Conservation (phyloP, 2,888 invertebrate species). For the Andricus curvator region DNA sequence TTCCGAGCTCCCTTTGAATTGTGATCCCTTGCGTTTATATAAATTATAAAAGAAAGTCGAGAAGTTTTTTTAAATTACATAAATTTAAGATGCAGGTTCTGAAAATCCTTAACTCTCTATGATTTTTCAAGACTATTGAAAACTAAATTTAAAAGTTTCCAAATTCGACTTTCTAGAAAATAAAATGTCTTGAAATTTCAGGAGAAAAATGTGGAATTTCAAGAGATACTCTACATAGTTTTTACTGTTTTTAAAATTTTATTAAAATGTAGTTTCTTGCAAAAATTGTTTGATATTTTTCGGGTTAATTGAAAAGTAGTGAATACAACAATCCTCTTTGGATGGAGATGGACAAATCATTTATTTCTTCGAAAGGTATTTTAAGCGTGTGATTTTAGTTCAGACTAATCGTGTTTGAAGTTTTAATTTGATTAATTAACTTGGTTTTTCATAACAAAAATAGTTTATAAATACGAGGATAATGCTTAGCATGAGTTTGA, state of each 20-base stretch:
- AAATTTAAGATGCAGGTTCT: neutral
- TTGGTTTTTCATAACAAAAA: constrained; percentile 1
- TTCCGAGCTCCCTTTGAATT: no score
- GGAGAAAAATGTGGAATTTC: neutral
- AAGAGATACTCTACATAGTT: neutral
- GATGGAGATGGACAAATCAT: constrained; percentile 13
- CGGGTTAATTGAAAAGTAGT: constrained; percentile 16
- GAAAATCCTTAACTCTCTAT: neutral
- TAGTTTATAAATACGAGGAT: neutral
- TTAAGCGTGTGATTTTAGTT: constrained; percentile 28
- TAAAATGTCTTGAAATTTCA: neutral
- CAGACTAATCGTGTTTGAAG: constrained; percentile 17
- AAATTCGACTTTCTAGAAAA: no score
- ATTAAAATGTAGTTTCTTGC: neutral
- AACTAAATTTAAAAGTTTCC: no score
- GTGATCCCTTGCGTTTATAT: no score
- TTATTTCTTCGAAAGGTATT: constrained; percentile 31
- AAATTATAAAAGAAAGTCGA: neutral
- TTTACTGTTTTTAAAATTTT: neutral
- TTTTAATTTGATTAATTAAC: neutral
- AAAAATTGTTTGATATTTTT: constrained; percentile 1
- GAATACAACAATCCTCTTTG: constrained; percentile 39
- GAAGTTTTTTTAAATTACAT: neutral
- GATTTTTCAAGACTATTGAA: no score
- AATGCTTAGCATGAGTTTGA: constrained; percentile 18